These are phyloP conservation scores for Pedetes capensis DNA, from an alignment of 2,113 vertebrate genomes.

Conservation along the genomic window DNA sequence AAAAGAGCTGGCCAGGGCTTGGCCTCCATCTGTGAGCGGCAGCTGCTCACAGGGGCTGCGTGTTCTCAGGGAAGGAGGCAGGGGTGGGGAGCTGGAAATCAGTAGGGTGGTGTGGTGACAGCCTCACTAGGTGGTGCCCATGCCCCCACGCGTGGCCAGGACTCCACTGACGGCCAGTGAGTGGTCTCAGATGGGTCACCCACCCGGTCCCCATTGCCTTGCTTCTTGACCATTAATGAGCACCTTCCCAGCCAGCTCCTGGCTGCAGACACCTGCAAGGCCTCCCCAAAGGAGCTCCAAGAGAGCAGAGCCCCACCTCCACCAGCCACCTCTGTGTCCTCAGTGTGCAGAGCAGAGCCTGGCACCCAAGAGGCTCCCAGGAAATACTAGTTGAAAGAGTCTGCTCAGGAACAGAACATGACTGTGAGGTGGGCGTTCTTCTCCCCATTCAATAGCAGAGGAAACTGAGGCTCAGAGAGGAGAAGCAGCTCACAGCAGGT, in stretches of 20 bases:
- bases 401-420: neutral
- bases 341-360: neutral
- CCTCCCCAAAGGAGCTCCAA: accelerated
- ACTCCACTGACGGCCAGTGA: no score
- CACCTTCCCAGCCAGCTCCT: neutral
- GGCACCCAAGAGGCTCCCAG: neutral
- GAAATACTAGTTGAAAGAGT: neutral
- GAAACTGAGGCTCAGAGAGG: no score
- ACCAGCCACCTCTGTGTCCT: neutral
- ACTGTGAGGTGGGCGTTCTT: neutral
- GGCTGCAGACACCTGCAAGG: accelerated
- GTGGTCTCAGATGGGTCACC: no score
- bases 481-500: neutral
- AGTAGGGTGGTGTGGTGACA: neutral
- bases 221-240: neutral
- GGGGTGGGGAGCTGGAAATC: neutral
- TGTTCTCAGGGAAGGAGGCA: neutral
- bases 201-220: neutral
- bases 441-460: neutral
- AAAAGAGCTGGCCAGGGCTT: neutral
- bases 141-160: neutral
- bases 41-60: neutral
- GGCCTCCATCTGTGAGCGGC: neutral
- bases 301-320: neutral
- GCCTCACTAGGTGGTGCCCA: no score